Conservation (phyloP, 2,797 vertebrate species). For the Sebastes steindachneri region DNA sequence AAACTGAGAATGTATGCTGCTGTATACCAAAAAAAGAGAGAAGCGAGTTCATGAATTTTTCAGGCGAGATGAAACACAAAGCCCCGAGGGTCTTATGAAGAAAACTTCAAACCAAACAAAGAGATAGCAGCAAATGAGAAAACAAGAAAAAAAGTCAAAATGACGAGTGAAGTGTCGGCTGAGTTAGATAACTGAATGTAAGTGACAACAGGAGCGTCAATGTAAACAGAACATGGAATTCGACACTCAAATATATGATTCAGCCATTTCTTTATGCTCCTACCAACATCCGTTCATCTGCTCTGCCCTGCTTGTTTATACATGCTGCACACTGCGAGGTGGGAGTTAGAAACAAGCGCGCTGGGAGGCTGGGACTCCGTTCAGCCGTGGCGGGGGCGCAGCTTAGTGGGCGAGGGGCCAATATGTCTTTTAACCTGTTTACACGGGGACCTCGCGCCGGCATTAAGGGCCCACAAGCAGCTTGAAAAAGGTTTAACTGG, state of each 20-base stretch:
- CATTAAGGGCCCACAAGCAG: not conserved
- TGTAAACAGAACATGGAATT: not conserved
- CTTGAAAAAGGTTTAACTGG: slow-evolving; percentile 24
- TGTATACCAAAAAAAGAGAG: not conserved
- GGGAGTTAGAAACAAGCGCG: slow-evolving; percentile 11
- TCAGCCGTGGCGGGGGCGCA: not conserved
- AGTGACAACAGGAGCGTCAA: slow-evolving; percentile 7
- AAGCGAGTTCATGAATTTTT: slow-evolving; percentile 20
- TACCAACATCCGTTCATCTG: slow-evolving; percentile 6
- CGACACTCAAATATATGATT: not conserved
- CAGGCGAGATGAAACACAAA: slow-evolving; percentile 24
- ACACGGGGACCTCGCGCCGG: not conserved
- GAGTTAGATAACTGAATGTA: slow-evolving; percentile 7
- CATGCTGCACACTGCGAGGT: slow-evolving; percentile 15
- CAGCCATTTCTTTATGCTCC: not conserved
- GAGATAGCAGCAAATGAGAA: slow-evolving; percentile 4
- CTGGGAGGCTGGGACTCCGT: slow-evolving; percentile 17
- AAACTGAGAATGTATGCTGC: not conserved
- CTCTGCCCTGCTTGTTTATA: slow-evolving; percentile 17
- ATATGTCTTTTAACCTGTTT: slow-evolving; percentile 45
- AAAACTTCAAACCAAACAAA: slow-evolving; percentile 24
- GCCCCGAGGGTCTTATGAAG: slow-evolving; percentile 4
- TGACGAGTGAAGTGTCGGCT: slow-evolving; percentile 6
- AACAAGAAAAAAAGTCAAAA: slow-evolving; percentile 33
- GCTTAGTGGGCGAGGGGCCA: slow-evolving; percentile 14